Percentiles rank a stretch among this genome's conserved stretches.
Evolutionary conservation across 2,797 vertebrate species (phyloP).

Genomic region (Oryzias dopingdopingensis): DNA sequence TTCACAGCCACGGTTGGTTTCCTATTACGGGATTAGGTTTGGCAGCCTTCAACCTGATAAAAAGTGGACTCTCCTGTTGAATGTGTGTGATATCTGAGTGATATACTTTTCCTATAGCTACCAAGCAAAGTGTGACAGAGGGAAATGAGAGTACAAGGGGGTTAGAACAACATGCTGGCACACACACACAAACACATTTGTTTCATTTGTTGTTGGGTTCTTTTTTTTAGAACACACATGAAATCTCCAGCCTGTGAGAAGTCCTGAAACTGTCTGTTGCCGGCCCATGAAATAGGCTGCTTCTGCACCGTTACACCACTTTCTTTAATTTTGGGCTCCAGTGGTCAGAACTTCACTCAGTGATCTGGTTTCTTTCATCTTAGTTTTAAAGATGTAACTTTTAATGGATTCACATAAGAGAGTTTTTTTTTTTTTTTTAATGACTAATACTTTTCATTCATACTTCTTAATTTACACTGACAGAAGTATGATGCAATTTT

Average conservation of each 20-base stretch:
- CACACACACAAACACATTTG: constrained; percentile 12
- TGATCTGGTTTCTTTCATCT: constrained; percentile 59
- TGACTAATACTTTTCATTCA: background rate
- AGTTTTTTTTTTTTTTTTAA: constrained; percentile 1
- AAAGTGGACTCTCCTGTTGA: constrained; percentile 36
- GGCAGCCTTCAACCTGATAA: constrained; percentile 55
- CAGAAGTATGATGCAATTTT: background rate
- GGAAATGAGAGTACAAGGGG: constrained; percentile 50
- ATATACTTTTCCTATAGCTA: constrained; percentile 35
- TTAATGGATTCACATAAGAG: constrained; percentile 17
- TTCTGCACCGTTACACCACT: constrained; percentile 67
- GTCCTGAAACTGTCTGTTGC: constrained; percentile 63
- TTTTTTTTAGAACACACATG: constrained; percentile 16
- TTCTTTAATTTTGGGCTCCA: constrained; percentile 75
- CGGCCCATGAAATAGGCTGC: constrained; percentile 77
- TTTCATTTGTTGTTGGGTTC: background rate
- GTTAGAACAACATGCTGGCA: constrained; percentile 51
- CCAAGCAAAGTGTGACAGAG: constrained; percentile 58
- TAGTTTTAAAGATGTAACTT: constrained; percentile 38
- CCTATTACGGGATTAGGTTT: constrained; percentile 24
- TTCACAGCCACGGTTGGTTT: constrained; percentile 25
- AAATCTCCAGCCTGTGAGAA: constrained; percentile 51
- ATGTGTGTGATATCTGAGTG: constrained; percentile 18
- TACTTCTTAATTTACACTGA: background rate
- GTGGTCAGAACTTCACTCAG: constrained; percentile 61